These are phyloP conservation scores for Grapholita molesta DNA, from an alignment of 1,140 invertebrate species.

Conservation along the genomic window DNA sequence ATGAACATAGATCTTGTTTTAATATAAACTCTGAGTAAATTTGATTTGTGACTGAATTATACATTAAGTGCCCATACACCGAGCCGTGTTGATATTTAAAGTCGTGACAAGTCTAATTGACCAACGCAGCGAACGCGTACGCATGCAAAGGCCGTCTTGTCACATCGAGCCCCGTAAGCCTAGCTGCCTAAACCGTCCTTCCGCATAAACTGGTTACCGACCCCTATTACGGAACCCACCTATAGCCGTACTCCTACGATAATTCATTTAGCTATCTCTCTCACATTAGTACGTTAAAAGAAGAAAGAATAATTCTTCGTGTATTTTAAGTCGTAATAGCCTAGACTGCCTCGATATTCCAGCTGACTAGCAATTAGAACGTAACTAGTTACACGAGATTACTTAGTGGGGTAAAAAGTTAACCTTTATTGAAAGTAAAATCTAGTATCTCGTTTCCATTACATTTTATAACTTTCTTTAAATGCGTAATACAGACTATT, in stretches of 20 bases:
- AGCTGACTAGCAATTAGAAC: constrained; percentile 27
- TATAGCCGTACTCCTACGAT: not conserved
- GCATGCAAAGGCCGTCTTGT: constrained; percentile 39
- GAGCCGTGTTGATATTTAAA: constrained; percentile 12
- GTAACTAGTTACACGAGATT: constrained; percentile 30
- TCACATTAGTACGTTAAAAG: constrained; percentile 18
- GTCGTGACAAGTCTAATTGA: constrained; percentile 41
- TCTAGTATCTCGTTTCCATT: not conserved
- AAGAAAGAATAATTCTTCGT: not conserved
- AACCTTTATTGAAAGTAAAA: constrained; percentile 10
- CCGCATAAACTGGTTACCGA: constrained; percentile 48
- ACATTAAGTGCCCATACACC: not conserved
- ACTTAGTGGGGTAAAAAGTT: constrained; percentile 4
- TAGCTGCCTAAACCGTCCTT: constrained; percentile 54
- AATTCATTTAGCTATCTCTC: not conserved
- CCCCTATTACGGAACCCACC: constrained; percentile 13
- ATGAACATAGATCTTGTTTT: no score
- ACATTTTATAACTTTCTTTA: not conserved
- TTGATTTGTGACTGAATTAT: not conserved
- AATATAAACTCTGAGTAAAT: no score
- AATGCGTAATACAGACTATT: no score
- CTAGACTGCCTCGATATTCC: constrained; percentile 18
- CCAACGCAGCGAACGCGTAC: constrained; percentile 31
- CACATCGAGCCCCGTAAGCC: constrained; percentile 39
- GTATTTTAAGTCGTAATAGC: not conserved